Conservation (phyloP, 2,888 invertebrate species). For the Chloroclystis v-ata region DNA sequence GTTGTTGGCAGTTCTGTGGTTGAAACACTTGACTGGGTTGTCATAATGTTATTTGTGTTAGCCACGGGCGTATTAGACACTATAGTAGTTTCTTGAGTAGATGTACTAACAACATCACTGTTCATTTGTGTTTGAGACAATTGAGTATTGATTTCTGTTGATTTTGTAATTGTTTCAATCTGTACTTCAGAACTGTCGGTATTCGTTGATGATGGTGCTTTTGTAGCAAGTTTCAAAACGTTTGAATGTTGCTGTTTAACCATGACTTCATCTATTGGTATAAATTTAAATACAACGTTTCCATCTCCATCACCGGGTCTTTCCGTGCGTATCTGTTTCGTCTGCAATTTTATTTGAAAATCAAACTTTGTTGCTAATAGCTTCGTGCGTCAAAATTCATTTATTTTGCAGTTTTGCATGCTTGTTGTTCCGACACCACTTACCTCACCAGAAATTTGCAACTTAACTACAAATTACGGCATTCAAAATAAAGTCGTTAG, state of each 20-base stretch:
- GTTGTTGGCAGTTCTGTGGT: conserved; percentile 29
- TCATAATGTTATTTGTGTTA: conserved; percentile 24
- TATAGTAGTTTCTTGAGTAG: conserved; percentile 20
- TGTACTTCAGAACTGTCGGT: conserved; percentile 43
- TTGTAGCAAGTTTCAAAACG: conserved; percentile 63
- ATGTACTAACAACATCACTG: conserved; percentile 30
- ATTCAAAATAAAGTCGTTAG: conserved; percentile 22
- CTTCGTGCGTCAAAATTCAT: not conserved
- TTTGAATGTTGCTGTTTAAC: conserved; percentile 56
- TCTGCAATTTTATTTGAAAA: conserved; percentile 58
- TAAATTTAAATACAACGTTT: conserved; percentile 66
- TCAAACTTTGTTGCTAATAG: not conserved
- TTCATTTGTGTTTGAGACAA: conserved; percentile 38
- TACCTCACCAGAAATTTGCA: conserved; percentile 40
- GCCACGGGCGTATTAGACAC: conserved; percentile 27
- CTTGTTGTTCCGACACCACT: conserved; percentile 51
- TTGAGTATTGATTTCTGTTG: conserved; percentile 13
- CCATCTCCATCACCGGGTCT: conserved; percentile 62
- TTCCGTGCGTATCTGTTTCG: conserved; percentile 74
- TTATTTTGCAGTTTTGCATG: conserved; percentile 6
- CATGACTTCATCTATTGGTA: conserved; percentile 69
- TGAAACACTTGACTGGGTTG: conserved; percentile 17
- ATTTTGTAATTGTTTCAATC: conserved; percentile 38
- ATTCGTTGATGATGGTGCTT: conserved; percentile 45
- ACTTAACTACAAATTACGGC: conserved; percentile 30